Evolutionary conservation across 2,888 invertebrate genomes (phyloP), one percentile per base, ranked within the genome.

Genomic region (Meghimatium bilineatum): DNA sequence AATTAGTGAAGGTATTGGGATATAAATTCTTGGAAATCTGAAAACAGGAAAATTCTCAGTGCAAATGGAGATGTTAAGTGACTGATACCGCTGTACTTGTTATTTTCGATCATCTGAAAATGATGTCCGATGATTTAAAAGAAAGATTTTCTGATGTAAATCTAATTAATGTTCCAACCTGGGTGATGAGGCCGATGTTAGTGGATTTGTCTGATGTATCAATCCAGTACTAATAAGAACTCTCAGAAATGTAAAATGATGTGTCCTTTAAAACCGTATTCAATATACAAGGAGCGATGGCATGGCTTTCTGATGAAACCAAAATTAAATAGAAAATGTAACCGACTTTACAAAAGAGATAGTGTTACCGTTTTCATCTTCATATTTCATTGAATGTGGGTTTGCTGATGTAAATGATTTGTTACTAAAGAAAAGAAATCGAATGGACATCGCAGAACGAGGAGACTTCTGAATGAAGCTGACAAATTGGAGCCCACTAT

Each of bases 101-200:
- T 66, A 66, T n/a, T 66, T n/a, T 66, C 8, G 63, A 66, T 66
- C 63, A 66, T 29, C n/a, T 66, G 63, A 66, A 29, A 66, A n/a
- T 29, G 29, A 1, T 66, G 3, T 17, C 2, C 63, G 8, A 5
- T 66, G 63, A 66, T 26, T 66, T 66, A n/a, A 66, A 66, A 26
- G 63, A 10, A 10, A 66, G n/a, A 66, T 66, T 66, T 66, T 66
- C 63, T 66, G n/a, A n/a, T 66, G 3, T 66, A 12, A 66, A 66
- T 29, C 26, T 29, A 66, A 66, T 66, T 66, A 12, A 66, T 66
- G 23, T 29, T 29, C 63, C 63, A 66, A 26, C 63, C 12, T 66
- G n/a, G 63, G 2, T 66, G 3, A 66, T 10, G 17, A n/a, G 12
- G 63, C 63, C 63, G 29, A 10, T n/a, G n/a, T 26, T 66, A 66